These are phyloP conservation scores for Drosophila rhopaloa DNA, from an alignment of 1,140 invertebrate genomes.

Conservation along the genomic window DNA sequence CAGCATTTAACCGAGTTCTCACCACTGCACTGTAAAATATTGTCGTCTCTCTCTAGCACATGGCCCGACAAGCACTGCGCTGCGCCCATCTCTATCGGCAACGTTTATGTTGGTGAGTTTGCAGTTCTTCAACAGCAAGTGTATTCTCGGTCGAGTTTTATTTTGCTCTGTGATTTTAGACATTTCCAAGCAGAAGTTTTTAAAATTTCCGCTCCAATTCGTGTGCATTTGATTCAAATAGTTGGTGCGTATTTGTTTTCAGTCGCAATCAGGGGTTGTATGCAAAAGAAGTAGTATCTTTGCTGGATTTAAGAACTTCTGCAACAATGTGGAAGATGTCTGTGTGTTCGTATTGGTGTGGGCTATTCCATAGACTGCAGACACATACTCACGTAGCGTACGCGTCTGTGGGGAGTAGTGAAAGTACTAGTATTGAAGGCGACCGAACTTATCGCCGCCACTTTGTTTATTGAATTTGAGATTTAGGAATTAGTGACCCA, in stretches of 20 bases:
- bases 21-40: constrained; percentile 27
- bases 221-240: constrained; percentile 67
- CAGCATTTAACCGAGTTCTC: constrained; percentile 54
- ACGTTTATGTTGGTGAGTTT: constrained; percentile 63
- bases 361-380: constrained; percentile 14
- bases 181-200: constrained; percentile 81
- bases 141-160: constrained; percentile 81
- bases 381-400: constrained; percentile 35
- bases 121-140: constrained; percentile 81
- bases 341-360: constrained; percentile 59
- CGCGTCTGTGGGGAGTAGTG: constrained; percentile 37
- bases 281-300: constrained; percentile 3
- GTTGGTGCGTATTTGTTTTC: constrained; percentile 73
- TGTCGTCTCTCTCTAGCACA: constrained; percentile 35
- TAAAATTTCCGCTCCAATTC: constrained; percentile 77
- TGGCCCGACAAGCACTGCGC: constrained; percentile 10
- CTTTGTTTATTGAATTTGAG: neutral
- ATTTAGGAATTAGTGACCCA: too few species aligned
- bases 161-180: constrained; percentile 84
- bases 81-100: constrained; percentile 38
- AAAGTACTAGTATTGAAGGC: constrained; percentile 26
- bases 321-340: constrained; percentile 54
- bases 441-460: constrained; percentile 14
- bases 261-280: constrained; percentile 24
- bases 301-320: constrained; percentile 24